Base-by-base conservation (phyloP, 2,888 invertebrate species). In the Parnassius glacialis region DNA sequence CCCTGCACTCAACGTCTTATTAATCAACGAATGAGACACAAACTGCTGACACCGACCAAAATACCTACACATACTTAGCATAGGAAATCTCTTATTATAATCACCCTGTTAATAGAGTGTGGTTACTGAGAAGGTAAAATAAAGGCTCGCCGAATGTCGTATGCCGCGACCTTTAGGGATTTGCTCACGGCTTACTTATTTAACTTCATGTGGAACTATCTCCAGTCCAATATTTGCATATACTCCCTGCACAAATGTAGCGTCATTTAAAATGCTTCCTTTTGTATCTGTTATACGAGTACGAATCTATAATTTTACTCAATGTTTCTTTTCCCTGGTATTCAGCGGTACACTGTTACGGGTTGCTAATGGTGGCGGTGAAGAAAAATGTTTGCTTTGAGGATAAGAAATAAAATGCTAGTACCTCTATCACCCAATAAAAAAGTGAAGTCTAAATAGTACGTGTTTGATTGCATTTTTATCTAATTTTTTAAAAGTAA, bases 101-200 rank as follows among this genome's bases (percentile, higher is more conserved):
- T 57, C 87, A 83, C 0, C 70, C 81, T 83, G 74, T 87, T 76
- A 59, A 61, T 41, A 60, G 47, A 61, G 76, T 73, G 75, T 74
- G 76, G 75, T 70, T 79, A 76, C 72, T 71, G 72, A 68, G 74
- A 74, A 83, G 83, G 78, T 84, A 85, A 88, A 89, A 90, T 89
- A 89, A 89, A 89, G 88, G 85, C 83, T 78, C 74, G 73, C 80
- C 79, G 76, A 77, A 88, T 85, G 87, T 87, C 85, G 87, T 81
- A 84, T 83, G 86, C 78, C 83, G 79, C 83, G 86, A 86, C 88
- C 90, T 87, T 83, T 77, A 66, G 85, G 90, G 90, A 88, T 78
- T 83, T 78, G 76, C 78, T 75, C 74, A 75, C 75, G 78, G 78
- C 75, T 80, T 77, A 83, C 83, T 82, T 87, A 84, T 87, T 88